Base-by-base conservation (phyloP, 2,888 invertebrate species). In the Pristionchus entomophagus region DNA sequence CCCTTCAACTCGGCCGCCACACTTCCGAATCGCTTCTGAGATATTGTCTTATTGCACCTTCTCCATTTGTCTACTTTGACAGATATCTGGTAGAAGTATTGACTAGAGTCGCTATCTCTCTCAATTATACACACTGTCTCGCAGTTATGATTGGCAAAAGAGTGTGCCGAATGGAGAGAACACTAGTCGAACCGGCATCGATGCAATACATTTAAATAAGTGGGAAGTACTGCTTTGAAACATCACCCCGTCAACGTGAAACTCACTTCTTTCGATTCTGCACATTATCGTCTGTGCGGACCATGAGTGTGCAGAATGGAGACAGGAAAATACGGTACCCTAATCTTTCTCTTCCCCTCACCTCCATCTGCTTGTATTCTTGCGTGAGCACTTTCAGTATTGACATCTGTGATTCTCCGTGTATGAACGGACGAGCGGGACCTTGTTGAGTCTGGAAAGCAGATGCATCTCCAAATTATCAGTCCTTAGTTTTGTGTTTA, bases 331-430 rank as follows among this genome's bases (percentile, higher is more conserved):
- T 45, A 45, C 14, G 45, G 8, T 10, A 45, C 45, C 45, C 14
- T 10, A 14, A 45, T 45, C 45, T 45, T 29, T 29, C 29, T 35
- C 14, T 19, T 35, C 17, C n/a, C 22, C 51, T 19, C n/a, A 84
- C 83, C 83, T 84, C 49, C 49, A 65, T 65, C 26, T 2, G 17
- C 45, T 65, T 62, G 49, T 49, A 62, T 22, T 62, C 83, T 49
- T 84, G 62, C 1, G 62, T 17, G 49, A 84, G 65, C 22, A 19
- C 35, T 22, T 45, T 45, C 45, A 38, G 41, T 35, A 84, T 84
- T 6, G 12, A 19, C 17, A 53, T 12, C 62, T 65, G 62, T 32
- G 83, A 29, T 22, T 84, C 83, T 5, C 83, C 83, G 49, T 84
- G 83, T 29, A 84, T 84, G 65, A 84, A 65, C 12, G 83, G 65